Conservation (phyloP, 2,797 vertebrate species). For the Sitta carolinensis region DNA sequence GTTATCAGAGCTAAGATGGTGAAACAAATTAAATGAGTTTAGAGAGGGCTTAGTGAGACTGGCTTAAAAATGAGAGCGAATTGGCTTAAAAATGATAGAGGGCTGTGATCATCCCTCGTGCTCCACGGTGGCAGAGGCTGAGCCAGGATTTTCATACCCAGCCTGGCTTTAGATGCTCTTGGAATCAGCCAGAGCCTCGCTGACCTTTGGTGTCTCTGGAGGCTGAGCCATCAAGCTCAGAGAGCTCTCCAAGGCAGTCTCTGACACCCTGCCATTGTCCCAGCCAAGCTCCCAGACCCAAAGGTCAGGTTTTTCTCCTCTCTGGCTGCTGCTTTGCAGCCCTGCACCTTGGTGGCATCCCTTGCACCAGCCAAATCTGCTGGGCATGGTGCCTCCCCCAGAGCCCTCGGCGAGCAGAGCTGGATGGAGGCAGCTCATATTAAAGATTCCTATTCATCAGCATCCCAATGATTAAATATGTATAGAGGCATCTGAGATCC, state of each 20-base stretch:
- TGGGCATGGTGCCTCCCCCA: not conserved
- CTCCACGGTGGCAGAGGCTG: not conserved
- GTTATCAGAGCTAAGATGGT: not conserved
- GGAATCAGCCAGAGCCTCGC: rapidly evolving
- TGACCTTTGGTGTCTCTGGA: not conserved
- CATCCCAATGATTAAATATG: slow-evolving; percentile 58
- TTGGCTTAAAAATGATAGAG: not conserved
- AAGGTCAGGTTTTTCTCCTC: not conserved
- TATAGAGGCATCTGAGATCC: slow-evolving; percentile 51
- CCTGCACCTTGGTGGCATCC: not conserved
- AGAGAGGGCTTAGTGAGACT: not conserved
- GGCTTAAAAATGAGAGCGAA: not conserved
- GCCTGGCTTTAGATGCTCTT: not conserved
- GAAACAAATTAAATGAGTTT: not conserved
- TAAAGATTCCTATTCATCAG: slow-evolving; percentile 61
- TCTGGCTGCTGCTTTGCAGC: not conserved
- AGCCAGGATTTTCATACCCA: not conserved
- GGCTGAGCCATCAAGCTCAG: rapidly evolving
- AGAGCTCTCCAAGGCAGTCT: not conserved
- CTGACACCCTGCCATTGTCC: rapidly evolving
- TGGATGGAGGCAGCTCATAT: not conserved
- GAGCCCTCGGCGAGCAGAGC: not conserved
- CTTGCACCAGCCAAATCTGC: not conserved
- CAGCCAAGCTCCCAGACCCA: not conserved
- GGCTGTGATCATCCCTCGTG: rapidly evolving